phyloP scores from a whole-genome alignment of 2,797 vertebrate genomes.

The Pseudotriccus pelzelni region DNA sequence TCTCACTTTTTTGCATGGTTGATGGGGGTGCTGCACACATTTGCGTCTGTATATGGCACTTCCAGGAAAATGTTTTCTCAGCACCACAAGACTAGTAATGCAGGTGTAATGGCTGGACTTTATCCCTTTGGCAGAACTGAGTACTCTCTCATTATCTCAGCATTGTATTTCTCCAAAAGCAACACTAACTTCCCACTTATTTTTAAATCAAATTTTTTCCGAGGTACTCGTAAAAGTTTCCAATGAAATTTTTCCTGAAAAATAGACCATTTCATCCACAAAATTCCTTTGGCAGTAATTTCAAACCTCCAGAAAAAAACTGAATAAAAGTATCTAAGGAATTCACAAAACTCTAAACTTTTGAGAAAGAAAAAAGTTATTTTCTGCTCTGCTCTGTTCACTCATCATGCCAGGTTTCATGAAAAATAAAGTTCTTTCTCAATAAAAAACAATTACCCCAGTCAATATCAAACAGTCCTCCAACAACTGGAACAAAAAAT shows the following conservation, averaged over 20 bases:
- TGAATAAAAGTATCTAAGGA: background rate
- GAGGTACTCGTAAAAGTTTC: background rate
- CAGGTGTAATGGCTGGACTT: background rate
- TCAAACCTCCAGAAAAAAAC: background rate
- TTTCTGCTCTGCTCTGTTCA: background rate
- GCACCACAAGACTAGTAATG: background rate
- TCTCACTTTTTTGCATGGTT: background rate
- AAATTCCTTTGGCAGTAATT: background rate
- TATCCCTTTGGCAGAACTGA: background rate
- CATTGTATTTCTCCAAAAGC: background rate
- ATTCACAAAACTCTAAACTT: background rate
- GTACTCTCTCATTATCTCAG: background rate
- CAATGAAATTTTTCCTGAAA: background rate
- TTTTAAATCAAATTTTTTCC: background rate
- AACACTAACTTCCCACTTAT: background rate
- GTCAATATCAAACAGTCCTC: background rate
- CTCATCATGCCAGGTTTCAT: background rate
- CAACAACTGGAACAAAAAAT: background rate
- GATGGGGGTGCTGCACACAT: background rate
- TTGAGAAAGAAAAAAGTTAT: background rate
- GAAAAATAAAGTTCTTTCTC: background rate
- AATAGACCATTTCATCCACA: background rate
- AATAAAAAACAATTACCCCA: background rate
- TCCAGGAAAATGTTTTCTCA: background rate
- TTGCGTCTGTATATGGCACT: background rate